Base-by-base conservation (phyloP, 2,888 invertebrate species). In the Abscondita cerata region DNA sequence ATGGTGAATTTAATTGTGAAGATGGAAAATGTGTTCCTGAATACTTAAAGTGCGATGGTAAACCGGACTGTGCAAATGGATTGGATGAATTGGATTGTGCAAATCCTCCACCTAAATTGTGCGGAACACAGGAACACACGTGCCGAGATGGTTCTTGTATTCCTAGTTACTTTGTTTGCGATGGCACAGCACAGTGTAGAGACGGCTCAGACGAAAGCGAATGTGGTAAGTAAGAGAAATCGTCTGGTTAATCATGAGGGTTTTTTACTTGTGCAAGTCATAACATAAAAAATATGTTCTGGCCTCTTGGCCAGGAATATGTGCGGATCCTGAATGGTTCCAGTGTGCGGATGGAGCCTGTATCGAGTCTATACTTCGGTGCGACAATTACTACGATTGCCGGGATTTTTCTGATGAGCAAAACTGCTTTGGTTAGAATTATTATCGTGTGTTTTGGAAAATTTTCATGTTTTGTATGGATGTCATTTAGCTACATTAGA, bases 301-400 rank as follows among this genome's bases (percentile, higher is more conserved):
- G 64, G 64, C 64, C 64, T 44, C 61, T 61, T 64, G 73, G 72
- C 70, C 81, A 81, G 81, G 79, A 78, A 80, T 77, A 75, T 80
- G 81, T 78, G 74, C 72, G 73, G 80, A 78, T 70, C 80, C 79
- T 71, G 82, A 82, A 71, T 83, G 83, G 82, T 84, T 84, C 80
- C 80, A 81, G 78, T 84, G 84, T 77, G 77, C 79, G 70, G 89
- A 90, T 83, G 86, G 88, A 77, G 84, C 85, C 78, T 95, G 95
- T 85, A 90, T 95, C 79, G 89, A 89, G 69, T 83, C 86, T 79
- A 82, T 85, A 70, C 87, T 89, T 76, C 89, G 89, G 79, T 95
- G 95, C 84, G 93, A 95, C 87, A 91, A 92, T 85, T 87, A 87
- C 84, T 92, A 92, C 87, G 93, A 93, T 86, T 93, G 93, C 86